Evolutionary conservation across 1,140 invertebrate species (phyloP).

Genomic region (Caenorhabditis inopinata): DNA sequence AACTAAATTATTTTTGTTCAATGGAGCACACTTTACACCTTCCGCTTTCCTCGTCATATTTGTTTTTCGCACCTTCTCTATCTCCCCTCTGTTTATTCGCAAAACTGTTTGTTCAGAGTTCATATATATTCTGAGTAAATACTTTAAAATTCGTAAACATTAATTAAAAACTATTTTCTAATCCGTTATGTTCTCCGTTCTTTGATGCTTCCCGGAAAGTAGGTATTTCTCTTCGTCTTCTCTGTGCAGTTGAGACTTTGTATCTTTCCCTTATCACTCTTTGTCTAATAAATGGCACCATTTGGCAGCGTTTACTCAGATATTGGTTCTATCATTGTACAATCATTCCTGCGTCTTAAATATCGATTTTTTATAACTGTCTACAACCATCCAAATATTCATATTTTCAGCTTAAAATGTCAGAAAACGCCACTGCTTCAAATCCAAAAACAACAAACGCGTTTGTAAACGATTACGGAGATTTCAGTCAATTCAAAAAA

Average conservation of each 20-base stretch:
- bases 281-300: slow-evolving; percentile 19
- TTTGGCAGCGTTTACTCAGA: not conserved
- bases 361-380: not conserved
- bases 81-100: slow-evolving; percentile 4
- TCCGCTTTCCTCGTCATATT: not conserved
- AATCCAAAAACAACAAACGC: not conserved
- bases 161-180: slow-evolving; percentile 1
- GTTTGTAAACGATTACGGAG: not conserved
- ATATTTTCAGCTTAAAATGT: slow-evolving; percentile 2
- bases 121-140: too few relatives aligned
- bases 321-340: not conserved
- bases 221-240: not conserved
- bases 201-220: not conserved
- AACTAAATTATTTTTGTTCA: not conserved
- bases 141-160: not conserved
- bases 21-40: not conserved
- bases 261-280: not conserved
- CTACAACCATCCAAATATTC: not conserved
- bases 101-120: too few relatives aligned
- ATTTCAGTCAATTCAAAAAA: slow-evolving; percentile 30
- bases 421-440: not conserved
- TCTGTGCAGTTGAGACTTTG: not conserved
- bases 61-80: slow-evolving; percentile 13
- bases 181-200: not conserved
- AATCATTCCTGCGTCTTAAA: not conserved